Evolutionary conservation across 1,140 invertebrate species (phyloP).

Genomic region (Meloidogyne chitwoodi): DNA sequence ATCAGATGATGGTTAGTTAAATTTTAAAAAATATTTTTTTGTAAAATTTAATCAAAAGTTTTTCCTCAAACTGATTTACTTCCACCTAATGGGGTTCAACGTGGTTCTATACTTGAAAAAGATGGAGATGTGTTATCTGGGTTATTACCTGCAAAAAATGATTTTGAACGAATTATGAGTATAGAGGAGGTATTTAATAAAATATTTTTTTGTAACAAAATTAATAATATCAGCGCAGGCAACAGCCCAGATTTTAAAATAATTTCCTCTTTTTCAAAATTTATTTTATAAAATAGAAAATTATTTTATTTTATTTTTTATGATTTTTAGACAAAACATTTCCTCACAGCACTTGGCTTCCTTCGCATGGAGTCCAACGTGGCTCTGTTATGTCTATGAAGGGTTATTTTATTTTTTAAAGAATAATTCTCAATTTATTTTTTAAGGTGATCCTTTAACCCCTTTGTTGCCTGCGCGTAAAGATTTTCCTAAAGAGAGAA

Average conservation of each 20-base stretch:
- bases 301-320: background rate
- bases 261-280: too few relatives aligned
- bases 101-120: constrained; percentile 41
- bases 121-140: constrained; percentile 55
- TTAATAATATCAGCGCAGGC: background rate
- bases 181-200: constrained; percentile 33
- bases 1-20: constrained; percentile 25
- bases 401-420: constrained; percentile 11
- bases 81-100: constrained; percentile 48
- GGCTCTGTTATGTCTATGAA: constrained; percentile 10
- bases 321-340: constrained; percentile 1
- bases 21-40: background rate
- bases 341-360: constrained; percentile 7
- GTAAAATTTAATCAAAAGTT: constrained; percentile 25
- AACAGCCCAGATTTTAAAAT: background rate
- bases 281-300: too few relatives aligned
- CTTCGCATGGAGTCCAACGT: constrained; percentile 21
- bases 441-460: constrained; percentile 53
- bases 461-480: constrained; percentile 50
- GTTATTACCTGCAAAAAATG: constrained; percentile 39
- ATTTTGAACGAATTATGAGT: constrained; percentile 34
- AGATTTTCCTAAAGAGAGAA: constrained; percentile 42
- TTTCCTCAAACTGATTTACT: constrained; percentile 52
- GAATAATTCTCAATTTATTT: background rate
- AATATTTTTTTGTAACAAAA: background rate